These are phyloP conservation scores for Pseudococcus longispinus DNA, from an alignment of 2,888 invertebrate genomes.

Conservation along the genomic window DNA sequence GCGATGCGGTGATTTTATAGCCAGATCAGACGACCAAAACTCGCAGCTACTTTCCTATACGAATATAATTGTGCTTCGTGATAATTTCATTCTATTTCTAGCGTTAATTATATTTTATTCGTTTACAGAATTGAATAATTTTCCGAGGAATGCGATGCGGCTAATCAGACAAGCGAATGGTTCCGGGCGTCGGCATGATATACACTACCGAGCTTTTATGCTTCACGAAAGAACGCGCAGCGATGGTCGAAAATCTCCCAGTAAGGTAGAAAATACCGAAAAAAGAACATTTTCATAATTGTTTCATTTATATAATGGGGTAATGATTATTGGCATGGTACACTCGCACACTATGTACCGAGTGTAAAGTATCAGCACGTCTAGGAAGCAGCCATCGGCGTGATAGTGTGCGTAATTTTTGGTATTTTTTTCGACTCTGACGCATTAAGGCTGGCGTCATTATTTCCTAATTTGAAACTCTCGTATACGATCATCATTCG, in stretches of 20 bases:
- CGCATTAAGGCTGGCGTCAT: conserved; percentile 10
- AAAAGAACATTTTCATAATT: neutral
- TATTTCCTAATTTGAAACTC: conserved; percentile 11
- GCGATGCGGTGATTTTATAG: too few relatives aligned
- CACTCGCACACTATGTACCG: neutral
- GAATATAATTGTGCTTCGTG: too few relatives aligned
- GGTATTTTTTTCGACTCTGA: neutral
- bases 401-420: neutral
- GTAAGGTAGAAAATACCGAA: neutral
- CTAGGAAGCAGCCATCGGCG: neutral
- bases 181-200: neutral
- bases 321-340: neutral
- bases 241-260: neutral
- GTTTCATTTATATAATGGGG: neutral
- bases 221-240: neutral
- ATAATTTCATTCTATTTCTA: too few relatives aligned
- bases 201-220: neutral
- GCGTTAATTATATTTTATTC: too few relatives aligned
- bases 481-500: conserved; percentile 13
- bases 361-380: neutral
- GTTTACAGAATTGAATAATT: neutral
- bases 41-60: too few relatives aligned
- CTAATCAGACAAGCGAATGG: neutral
- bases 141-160: neutral
- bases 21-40: too few relatives aligned